Conservation (phyloP, 1,140 invertebrate genomes). For the Bombus waltoni region DNA sequence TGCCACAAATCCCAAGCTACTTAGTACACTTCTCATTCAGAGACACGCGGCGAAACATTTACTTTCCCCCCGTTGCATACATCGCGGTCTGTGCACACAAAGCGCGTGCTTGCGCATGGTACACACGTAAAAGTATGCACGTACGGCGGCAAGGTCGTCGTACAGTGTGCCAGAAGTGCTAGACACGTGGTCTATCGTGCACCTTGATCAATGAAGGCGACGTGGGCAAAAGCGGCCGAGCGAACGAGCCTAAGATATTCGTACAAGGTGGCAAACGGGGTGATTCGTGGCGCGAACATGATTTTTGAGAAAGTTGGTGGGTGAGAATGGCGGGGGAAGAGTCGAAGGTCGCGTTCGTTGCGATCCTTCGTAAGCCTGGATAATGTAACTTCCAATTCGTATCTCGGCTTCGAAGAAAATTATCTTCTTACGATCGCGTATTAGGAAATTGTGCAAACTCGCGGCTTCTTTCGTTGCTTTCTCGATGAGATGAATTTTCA, state of each 20-base stretch:
- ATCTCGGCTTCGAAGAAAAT: no score
- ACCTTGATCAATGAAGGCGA: slow-evolving; percentile 73
- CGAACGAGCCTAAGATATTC: slow-evolving; percentile 36
- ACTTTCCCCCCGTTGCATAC: not conserved
- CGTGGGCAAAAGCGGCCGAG: not conserved
- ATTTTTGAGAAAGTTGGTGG: no score
- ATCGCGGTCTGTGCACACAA: not conserved
- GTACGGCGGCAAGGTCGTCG: slow-evolving; percentile 73
- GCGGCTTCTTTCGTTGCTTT: no score
- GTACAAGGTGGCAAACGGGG: no score
- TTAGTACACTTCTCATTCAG: not conserved
- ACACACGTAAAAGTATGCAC: slow-evolving; percentile 15
- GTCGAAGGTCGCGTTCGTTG: no score
- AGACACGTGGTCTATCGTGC: slow-evolving; percentile 64
- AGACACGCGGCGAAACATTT: slow-evolving; percentile 2
- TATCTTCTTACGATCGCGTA: no score
- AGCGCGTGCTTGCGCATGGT: not conserved
- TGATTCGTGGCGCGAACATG: no score
- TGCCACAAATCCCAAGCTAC: not conserved
- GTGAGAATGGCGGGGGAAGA: no score
- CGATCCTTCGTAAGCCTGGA: no score
- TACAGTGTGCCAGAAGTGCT: slow-evolving; percentile 69
- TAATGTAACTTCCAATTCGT: no score
- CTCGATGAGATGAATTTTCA: no score
- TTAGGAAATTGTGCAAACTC: no score